A percentile compares a stretch with the other conserved stretches of the same genome.
Evolutionary conservation across 2,797 vertebrate genomes (phyloP).

Genomic region (Thalassophryne amazonica): DNA sequence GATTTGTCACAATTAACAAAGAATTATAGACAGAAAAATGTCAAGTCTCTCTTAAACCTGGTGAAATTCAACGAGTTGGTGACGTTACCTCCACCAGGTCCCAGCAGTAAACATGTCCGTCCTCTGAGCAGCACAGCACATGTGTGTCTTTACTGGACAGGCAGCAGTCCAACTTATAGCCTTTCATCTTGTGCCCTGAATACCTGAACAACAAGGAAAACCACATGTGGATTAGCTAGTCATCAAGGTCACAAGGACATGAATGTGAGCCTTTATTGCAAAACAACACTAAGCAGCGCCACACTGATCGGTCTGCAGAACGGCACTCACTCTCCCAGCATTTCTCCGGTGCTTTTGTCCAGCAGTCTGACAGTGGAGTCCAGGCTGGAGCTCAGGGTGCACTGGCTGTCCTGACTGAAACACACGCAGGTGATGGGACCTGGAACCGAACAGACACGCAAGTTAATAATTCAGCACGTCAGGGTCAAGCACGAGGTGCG

Average conservation of each 20-base stretch:
- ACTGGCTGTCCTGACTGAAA: constrained; percentile 92
- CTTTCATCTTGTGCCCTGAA: constrained; percentile 86
- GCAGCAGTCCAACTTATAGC: constrained; percentile 92
- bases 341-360: constrained; percentile 91
- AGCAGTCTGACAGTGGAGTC: constrained; percentile 88
- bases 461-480: neutral
- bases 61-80: neutral
- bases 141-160: constrained; percentile 88
- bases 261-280: too few relatives aligned
- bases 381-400: constrained; percentile 85
- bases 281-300: too few relatives aligned
- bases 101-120: constrained; percentile 91
- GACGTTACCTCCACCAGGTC: constrained; percentile 77
- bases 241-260: neutral
- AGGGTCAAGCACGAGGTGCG: too few relatives aligned
- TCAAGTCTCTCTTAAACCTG: too few relatives aligned
- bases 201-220: constrained; percentile 72
- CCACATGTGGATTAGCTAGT: neutral
- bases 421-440: constrained; percentile 93
- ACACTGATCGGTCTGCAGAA: too few relatives aligned
- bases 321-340: constrained; percentile 88
- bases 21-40: too few relatives aligned
- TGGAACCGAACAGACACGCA: constrained; percentile 9
- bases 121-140: constrained; percentile 90
- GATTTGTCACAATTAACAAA: too few relatives aligned